Evolutionary conservation across 2,113 vertebrate genomes (phyloP), one percentile per base, ranked within the genome.

Genomic region (Pelusios castaneus): DNA sequence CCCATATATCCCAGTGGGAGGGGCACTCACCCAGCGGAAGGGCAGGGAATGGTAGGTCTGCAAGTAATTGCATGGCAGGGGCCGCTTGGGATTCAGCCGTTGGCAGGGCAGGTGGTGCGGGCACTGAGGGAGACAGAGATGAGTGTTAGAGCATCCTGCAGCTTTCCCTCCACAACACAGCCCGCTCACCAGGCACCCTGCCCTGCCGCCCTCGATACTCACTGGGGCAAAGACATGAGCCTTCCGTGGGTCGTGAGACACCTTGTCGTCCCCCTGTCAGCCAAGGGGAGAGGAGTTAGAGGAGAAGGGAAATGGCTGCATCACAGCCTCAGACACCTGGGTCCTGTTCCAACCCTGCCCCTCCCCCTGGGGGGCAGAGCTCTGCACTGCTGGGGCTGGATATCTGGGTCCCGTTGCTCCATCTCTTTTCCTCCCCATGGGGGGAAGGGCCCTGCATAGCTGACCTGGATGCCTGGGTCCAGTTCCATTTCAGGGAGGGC

Each of bases 161-260:
- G n/a, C 29, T 2, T 24, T 31, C 31, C 17, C 27, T 47, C 47
- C 47, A 47, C 10, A 10, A 6, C 10, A 10, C 12, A 31, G 5
- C 27, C 56, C 27, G 29, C 27, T 17, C 3, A 4, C 34, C 34
- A 31, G 60, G 31, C 60, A 34, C 31, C 31, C 70, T 24, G 52
- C 3, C 22, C 27, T 25, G 3, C 13, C 16, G 63, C 34, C 86
- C 76, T 45, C 52, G 38, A 78, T 83, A 96, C 97, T 73, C 91
- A 99, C 99, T 4, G 99, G 99, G 12, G 99, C 99, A 89, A 99
- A 99, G 52, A 99, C 96, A 22, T 97, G 97, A 5, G 98, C 97
- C 49, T 97, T 97, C 80, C 97, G 98, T 89, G 90, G 77, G 93
- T 99, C 98, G 24, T 87, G 81, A 63, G 97, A 45, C 0, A 85